Conservation (phyloP, 2,113 vertebrate genomes). For the Anarhynchus alexandrinus region DNA sequence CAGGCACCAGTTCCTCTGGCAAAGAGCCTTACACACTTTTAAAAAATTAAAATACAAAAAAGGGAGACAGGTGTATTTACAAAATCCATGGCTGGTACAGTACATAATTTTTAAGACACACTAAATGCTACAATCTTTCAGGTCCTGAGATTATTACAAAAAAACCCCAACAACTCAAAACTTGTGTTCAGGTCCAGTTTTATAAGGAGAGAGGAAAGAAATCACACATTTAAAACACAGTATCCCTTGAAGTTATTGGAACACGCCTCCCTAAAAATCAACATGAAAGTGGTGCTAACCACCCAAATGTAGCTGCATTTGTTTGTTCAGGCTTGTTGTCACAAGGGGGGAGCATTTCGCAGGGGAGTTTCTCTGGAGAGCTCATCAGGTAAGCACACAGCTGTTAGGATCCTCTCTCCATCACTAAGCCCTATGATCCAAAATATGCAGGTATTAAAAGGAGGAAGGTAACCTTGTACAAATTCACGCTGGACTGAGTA, state of each 20-base stretch:
- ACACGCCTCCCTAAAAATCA: constrained; percentile 51
- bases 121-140: constrained; percentile 87
- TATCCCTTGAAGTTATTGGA: constrained; percentile 68
- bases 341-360: neutral
- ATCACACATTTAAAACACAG: constrained; percentile 68
- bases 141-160: constrained; percentile 85
- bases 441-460: neutral
- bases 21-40: constrained; percentile 72
- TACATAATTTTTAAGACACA: constrained; percentile 87
- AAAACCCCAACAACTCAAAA: constrained; percentile 70
- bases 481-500: neutral
- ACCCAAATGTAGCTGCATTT: constrained; percentile 34
- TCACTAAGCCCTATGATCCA: constrained; percentile 1
- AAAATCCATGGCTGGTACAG: constrained; percentile 86
- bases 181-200: constrained; percentile 78
- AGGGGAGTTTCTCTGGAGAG: neutral
- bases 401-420: constrained; percentile 7
- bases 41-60: constrained; percentile 80
- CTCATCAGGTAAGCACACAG: too few relatives aligned
- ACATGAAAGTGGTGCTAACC: constrained; percentile 19
- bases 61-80: constrained; percentile 81
- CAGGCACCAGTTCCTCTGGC: constrained; percentile 72
- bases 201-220: constrained; percentile 65
- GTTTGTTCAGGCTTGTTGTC: constrained; percentile 9
- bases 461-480: neutral